A percentile compares a stretch with the other conserved stretches of the same genome.
These are phyloP conservation scores for Phrynocephalus versicolor DNA, from an alignment of 2,113 vertebrate species.

Conservation along the genomic window DNA sequence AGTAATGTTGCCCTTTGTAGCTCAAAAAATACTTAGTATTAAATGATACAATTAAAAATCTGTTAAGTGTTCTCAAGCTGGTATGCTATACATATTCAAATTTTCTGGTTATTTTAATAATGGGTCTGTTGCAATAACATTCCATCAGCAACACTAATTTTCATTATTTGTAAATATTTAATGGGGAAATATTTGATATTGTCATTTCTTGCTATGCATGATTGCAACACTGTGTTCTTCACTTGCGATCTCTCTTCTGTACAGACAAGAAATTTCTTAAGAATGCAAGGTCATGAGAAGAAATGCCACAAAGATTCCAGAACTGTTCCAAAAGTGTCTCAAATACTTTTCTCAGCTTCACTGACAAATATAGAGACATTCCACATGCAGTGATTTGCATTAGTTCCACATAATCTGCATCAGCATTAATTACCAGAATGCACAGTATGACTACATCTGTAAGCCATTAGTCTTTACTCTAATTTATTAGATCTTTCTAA, in stretches of 20 bases:
- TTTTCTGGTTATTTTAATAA: constrained; percentile 54
- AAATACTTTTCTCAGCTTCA: constrained; percentile 27
- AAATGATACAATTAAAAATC: constrained; percentile 14
- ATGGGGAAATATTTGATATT: constrained; percentile 45
- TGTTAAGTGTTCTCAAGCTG: constrained; percentile 27
- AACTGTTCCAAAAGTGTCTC: not conserved
- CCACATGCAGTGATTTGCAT: constrained; percentile 49
- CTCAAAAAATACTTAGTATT: constrained; percentile 28
- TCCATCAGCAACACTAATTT: constrained; percentile 47
- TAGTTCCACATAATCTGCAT: constrained; percentile 56
- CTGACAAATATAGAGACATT: constrained; percentile 57
- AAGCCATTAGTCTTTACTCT: constrained; percentile 57
- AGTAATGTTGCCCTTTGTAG: constrained; percentile 16
- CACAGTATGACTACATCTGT: constrained; percentile 53
- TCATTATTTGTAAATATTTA: constrained; percentile 39
- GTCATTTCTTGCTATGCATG: constrained; percentile 31
- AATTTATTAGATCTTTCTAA: constrained; percentile 62
- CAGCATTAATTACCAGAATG: constrained; percentile 65
- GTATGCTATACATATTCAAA: constrained; percentile 20
- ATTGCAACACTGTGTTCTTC: constrained; percentile 35
- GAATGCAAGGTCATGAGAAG: not conserved
- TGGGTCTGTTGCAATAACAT: constrained; percentile 33
- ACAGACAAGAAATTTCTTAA: constrained; percentile 46
- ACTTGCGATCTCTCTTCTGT: not conserved
- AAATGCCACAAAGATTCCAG: constrained; percentile 10